Conservation (phyloP, 2,113 vertebrate species). For the Tretioscincus oriximinensis region DNA sequence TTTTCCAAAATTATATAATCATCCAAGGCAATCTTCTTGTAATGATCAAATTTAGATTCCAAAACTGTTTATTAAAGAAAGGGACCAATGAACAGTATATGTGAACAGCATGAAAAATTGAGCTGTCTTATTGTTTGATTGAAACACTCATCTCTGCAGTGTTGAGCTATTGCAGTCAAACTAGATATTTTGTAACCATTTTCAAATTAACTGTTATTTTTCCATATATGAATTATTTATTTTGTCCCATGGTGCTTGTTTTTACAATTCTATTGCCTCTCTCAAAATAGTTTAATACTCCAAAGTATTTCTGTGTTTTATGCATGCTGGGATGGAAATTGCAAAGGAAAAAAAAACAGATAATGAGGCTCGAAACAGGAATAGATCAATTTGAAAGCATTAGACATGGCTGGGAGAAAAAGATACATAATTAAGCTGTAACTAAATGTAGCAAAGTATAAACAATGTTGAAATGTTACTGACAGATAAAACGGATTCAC, state of each 20-base stretch:
- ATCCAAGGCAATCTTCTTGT: constrained; percentile 8
- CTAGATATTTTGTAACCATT: constrained; percentile 58
- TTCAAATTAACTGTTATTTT: constrained; percentile 49
- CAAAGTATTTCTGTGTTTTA: background rate
- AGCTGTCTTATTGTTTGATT: constrained; percentile 40
- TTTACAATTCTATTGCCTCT: constrained; percentile 25
- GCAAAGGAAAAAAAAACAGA: background rate
- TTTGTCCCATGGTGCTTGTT: constrained; percentile 23
- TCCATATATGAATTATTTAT: constrained; percentile 44
- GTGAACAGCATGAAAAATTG: constrained; percentile 46
- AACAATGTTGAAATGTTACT: background rate
- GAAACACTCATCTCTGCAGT: constrained; percentile 37
- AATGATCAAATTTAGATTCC: constrained; percentile 37
- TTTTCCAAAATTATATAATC: constrained; percentile 35
- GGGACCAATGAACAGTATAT: constrained; percentile 45
- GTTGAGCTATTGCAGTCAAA: constrained; percentile 56
- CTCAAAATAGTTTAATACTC: background rate
- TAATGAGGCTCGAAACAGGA: background rate
- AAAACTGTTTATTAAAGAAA: constrained; percentile 49
- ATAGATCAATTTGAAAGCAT: background rate
- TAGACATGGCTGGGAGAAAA: background rate
- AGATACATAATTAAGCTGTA: background rate
- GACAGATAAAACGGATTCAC: background rate
- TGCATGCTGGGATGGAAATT: background rate
- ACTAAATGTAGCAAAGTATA: no score